Evolutionary conservation across 2,113 vertebrate genomes (phyloP).

Genomic region (Notiomystis cincta): DNA sequence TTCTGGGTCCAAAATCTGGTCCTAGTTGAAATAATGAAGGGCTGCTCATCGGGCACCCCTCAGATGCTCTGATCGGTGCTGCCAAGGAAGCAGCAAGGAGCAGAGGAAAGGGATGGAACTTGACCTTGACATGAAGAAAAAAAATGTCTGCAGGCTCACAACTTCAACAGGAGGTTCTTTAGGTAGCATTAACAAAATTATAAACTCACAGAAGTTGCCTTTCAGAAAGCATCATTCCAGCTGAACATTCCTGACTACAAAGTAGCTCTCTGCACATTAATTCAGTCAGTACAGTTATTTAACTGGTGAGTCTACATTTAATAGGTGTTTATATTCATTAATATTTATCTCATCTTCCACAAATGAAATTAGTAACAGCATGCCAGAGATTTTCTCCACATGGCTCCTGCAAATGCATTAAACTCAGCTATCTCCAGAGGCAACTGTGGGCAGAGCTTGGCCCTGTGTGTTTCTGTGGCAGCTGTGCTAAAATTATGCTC

Average conservation of each 20-base stretch:
- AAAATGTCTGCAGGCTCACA: neutral
- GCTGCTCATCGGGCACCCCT: neutral
- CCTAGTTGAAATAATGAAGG: neutral
- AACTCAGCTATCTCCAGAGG: neutral
- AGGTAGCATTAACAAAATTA: neutral
- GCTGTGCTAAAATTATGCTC: constrained; percentile 8
- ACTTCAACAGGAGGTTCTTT: neutral
- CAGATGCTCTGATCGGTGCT: rapidly evolving
- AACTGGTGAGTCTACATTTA: neutral
- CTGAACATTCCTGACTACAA: neutral
- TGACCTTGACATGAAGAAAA: neutral
- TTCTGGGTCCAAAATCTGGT: neutral
- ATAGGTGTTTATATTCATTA: neutral
- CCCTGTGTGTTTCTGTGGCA: neutral
- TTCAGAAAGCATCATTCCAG: neutral
- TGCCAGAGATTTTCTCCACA: neutral
- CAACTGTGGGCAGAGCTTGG: neutral
- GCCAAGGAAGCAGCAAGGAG: neutral
- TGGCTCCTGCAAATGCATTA: neutral
- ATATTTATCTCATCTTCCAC: constrained; percentile 8
- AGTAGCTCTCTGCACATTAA: neutral
- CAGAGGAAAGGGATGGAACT: neutral
- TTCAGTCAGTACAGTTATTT: neutral
- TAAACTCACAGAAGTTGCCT: neutral
- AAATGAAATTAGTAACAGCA: constrained; percentile 10